These are phyloP conservation scores for Lordiphosa andalusiaca DNA, from an alignment of 2,888 invertebrate species.

Conservation along the genomic window DNA sequence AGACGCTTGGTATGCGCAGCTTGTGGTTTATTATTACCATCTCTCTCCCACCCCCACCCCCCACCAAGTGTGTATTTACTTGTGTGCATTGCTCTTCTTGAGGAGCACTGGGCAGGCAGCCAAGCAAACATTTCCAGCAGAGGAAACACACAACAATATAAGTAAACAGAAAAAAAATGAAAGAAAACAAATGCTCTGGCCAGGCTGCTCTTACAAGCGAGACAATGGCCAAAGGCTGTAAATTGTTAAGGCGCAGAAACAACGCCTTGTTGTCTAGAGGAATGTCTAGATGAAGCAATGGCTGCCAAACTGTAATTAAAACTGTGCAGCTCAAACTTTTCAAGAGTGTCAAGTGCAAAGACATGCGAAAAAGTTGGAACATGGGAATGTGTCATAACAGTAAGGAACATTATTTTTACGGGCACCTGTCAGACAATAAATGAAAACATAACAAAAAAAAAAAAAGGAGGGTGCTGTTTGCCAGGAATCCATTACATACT, in stretches of 20 bases:
- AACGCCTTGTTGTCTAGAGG: constrained; percentile 29
- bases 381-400: constrained; percentile 18
- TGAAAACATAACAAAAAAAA: constrained; percentile 19
- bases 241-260: constrained; percentile 38
- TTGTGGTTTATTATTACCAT: constrained; percentile 63
- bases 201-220: constrained; percentile 53
- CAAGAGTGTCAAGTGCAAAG: constrained; percentile 66
- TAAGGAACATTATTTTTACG: constrained; percentile 70
- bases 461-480: constrained; percentile 3
- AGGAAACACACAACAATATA: constrained; percentile 46
- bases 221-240: constrained; percentile 67
- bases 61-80: constrained; percentile 12
- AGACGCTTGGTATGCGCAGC: constrained; percentile 60
- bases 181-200: constrained; percentile 37
- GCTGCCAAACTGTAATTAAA: constrained; percentile 62
- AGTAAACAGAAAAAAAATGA: constrained; percentile 18
- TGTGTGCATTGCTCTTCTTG: constrained; percentile 51
- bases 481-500: constrained; percentile 37
- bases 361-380: constrained; percentile 43
- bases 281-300: constrained; percentile 31
- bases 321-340: constrained; percentile 56
- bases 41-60: background rate
- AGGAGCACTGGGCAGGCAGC: constrained; percentile 45
- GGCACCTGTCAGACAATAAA: constrained; percentile 67
- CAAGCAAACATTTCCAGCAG: constrained; percentile 66